Conservation (phyloP, 2,113 vertebrate genomes). For the Proterorhinus semilunaris region DNA sequence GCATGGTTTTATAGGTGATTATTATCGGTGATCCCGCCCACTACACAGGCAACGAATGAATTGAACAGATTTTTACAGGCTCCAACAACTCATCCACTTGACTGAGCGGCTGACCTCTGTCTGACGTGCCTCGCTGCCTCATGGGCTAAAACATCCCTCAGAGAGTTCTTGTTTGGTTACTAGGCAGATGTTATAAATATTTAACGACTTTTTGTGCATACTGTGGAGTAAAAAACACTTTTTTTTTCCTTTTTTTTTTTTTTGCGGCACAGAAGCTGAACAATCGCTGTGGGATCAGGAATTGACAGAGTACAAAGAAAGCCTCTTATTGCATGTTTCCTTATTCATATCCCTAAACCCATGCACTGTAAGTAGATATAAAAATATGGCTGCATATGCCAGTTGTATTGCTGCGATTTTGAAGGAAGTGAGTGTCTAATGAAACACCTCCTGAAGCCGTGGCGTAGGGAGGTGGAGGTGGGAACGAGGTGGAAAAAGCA, state of each 20-base stretch:
- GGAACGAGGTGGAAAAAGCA: conserved; percentile 33
- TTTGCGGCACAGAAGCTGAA: conserved; percentile 33
- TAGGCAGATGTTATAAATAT: conserved; percentile 76
- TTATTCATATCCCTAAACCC: conserved; percentile 56
- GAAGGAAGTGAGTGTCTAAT: conserved; percentile 40
- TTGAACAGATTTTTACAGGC: conserved; percentile 2
- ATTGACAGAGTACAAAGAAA: conserved; percentile 64
- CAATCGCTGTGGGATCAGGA: conserved; percentile 40
- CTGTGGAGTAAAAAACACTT: conserved; percentile 55
- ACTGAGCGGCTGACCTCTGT: conserved; percentile 42
- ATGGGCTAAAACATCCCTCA: conserved; percentile 6
- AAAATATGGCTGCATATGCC: not conserved
- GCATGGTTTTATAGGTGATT: not conserved
- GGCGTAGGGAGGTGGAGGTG: conserved; percentile 26
- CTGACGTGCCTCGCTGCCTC: conserved; percentile 19
- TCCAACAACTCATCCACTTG: conserved; percentile 23
- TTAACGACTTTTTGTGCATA: conserved; percentile 64
- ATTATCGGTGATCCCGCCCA: conserved; percentile 21
- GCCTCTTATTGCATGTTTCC: conserved; percentile 57
- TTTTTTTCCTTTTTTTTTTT: conserved; percentile 58
- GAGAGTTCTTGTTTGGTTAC: conserved; percentile 58
- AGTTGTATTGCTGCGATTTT: conserved; percentile 17
- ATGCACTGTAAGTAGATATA: conserved; percentile 2
- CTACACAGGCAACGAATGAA: conserved; percentile 18
- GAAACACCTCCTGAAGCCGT: conserved; percentile 58